A percentile compares a stretch with the other conserved stretches of the same genome.
phyloP scores from a whole-genome alignment of 2,888 invertebrate genomes.

The Eristalis intricaria region DNA sequence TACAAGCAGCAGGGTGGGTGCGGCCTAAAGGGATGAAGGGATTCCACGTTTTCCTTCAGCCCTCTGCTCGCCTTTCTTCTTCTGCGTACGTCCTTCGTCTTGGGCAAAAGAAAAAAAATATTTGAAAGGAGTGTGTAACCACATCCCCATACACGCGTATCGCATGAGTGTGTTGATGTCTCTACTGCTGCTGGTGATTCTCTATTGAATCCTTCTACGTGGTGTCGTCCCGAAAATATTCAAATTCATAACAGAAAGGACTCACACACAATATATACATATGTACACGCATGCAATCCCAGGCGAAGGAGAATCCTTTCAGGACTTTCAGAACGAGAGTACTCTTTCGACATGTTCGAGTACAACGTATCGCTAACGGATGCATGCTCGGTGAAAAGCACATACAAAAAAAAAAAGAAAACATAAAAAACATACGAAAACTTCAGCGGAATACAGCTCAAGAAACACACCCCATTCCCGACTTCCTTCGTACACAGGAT shows the following conservation, averaged over 20 bases:
- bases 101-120: constrained; percentile 1
- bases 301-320: constrained; percentile 57
- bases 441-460: constrained; percentile 28
- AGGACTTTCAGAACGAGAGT: constrained; percentile 46
- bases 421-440: constrained; percentile 23
- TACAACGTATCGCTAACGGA: constrained; percentile 40
- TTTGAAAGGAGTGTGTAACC: constrained; percentile 25
- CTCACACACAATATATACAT: constrained; percentile 23
- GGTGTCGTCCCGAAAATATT: constrained; percentile 59
- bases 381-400: constrained; percentile 11
- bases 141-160: constrained; percentile 22
- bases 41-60: constrained; percentile 52
- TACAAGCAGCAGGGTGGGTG: constrained; percentile 67
- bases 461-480: constrained; percentile 36
- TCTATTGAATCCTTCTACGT: constrained; percentile 64
- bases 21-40: constrained; percentile 71
- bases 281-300: background rate
- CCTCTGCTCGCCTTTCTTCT: constrained; percentile 20
- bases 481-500: constrained; percentile 37
- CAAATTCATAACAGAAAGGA: constrained; percentile 62
- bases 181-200: background rate
- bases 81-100: constrained; percentile 3
- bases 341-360: constrained; percentile 69
- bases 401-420: constrained; percentile 3
- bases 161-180: constrained; percentile 26